A percentile compares a stretch with the other conserved stretches of the same genome.
These are phyloP conservation scores for Columba livia DNA, from an alignment of 2,113 vertebrate species.

Conservation along the genomic window DNA sequence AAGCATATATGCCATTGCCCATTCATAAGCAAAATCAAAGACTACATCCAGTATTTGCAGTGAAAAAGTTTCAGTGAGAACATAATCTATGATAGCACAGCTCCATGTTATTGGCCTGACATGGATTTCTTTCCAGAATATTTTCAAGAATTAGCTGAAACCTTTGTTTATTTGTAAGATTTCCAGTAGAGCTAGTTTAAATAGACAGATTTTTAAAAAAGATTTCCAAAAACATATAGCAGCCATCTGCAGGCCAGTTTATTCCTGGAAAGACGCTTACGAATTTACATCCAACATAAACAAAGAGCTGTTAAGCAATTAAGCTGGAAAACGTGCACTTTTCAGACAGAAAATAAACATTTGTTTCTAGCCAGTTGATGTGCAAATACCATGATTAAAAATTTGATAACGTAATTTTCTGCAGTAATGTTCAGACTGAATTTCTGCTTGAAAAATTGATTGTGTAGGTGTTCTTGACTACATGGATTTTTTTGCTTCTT, in stretches of 20 bases:
- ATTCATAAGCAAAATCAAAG: conserved; percentile 16
- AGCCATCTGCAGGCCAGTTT: conserved; percentile 29
- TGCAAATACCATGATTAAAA: conserved; percentile 22
- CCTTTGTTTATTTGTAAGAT: conserved; percentile 44
- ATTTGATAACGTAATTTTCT: conserved; percentile 11
- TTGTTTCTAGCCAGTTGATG: conserved; percentile 33
- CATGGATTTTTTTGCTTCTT: background rate
- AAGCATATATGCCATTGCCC: background rate
- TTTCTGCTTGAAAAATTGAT: conserved; percentile 19
- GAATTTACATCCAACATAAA: conserved; percentile 51
- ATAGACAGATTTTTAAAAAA: conserved; percentile 6
- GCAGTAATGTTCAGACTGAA: background rate
- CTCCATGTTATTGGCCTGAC: background rate
- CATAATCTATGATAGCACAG: background rate
- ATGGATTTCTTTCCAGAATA: background rate
- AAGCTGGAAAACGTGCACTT: conserved; percentile 9
- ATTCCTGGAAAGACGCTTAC: conserved; percentile 37
- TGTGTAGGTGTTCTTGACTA: background rate
- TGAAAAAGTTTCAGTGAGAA: background rate
- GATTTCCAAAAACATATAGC: conserved; percentile 35
- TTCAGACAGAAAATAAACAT: conserved; percentile 68
- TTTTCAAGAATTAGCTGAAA: conserved; percentile 22
- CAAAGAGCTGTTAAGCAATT: conserved; percentile 41
- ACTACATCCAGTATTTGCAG: background rate
- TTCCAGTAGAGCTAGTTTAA: conserved; percentile 35